phyloP scores from a whole-genome alignment of 92 coral and sea anemone species.

The Epizoanthus rinbou region DNA sequence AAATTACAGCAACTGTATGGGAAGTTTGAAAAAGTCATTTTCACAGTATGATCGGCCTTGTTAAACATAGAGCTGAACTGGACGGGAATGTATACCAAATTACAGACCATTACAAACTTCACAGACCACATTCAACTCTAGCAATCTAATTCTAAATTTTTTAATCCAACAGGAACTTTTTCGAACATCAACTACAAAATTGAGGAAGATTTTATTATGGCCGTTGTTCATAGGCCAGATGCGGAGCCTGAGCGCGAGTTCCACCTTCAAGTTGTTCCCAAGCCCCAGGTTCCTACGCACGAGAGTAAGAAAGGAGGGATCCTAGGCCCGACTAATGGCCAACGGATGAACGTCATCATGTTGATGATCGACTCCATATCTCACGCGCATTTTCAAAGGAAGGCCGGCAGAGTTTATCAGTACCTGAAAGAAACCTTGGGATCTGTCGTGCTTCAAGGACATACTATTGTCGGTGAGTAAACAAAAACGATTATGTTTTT shows the following conservation, averaged over 20 bases:
- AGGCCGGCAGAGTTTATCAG: conserved; percentile 51
- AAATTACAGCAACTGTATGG: too few relatives aligned
- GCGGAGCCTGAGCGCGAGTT: conserved; percentile 36
- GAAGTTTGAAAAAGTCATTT: too few relatives aligned
- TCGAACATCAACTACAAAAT: background rate
- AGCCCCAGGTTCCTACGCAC: conserved; percentile 45
- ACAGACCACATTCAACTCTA: background rate
- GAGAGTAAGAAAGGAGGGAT: conserved; percentile 46
- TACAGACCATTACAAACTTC: too few relatives aligned
- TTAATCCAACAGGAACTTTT: background rate
- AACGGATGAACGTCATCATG: conserved; percentile 49
- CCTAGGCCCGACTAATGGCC: conserved; percentile 10
- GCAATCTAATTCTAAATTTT: background rate
- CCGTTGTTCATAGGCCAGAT: background rate
- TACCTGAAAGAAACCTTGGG: conserved; percentile 50
- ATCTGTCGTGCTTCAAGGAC: conserved; percentile 52
- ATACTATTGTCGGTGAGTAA: conserved; percentile 51
- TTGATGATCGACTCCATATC: conserved; percentile 54
- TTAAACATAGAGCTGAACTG: too few relatives aligned
- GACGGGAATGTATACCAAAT: too few relatives aligned
- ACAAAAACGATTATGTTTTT: conserved; percentile 7
- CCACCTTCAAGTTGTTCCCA: conserved; percentile 49
- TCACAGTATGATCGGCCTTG: too few relatives aligned
- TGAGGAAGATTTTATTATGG: conserved; percentile 38
- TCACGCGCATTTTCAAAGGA: conserved; percentile 59